These are phyloP conservation scores for Leucophenga maculata DNA, from an alignment of 2,888 invertebrate species.

Conservation along the genomic window DNA sequence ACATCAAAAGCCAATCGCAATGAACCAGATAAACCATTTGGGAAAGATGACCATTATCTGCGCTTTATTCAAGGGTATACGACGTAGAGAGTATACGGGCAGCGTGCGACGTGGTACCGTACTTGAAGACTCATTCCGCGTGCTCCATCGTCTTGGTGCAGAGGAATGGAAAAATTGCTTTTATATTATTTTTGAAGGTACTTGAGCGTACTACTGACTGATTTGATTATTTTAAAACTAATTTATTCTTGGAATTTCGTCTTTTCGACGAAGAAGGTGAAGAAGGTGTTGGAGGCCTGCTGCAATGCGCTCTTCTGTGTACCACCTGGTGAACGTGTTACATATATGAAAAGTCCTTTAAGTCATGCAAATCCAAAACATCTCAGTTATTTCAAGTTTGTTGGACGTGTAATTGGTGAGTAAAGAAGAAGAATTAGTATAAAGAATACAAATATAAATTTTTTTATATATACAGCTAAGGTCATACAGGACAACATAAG, in stretches of 20 bases:
- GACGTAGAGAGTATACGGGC: slow-evolving; percentile 88
- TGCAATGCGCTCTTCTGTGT: slow-evolving; percentile 90
- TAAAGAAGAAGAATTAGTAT: slow-evolving; percentile 26
- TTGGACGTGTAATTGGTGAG: slow-evolving; percentile 89
- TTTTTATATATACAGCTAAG: slow-evolving; percentile 76
- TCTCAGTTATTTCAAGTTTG: slow-evolving; percentile 92
- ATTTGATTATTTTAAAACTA: not conserved
- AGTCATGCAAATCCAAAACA: slow-evolving; percentile 94
- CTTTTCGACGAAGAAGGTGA: slow-evolving; percentile 88
- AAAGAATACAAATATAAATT: not conserved
- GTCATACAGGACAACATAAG: slow-evolving; percentile 94
- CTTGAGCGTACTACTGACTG: not conserved
- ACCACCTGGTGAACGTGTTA: slow-evolving; percentile 92
- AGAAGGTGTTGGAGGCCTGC: slow-evolving; percentile 89
- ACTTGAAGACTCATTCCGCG: slow-evolving; percentile 91
- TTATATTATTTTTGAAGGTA: slow-evolving; percentile 93
- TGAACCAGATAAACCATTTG: slow-evolving; percentile 82
- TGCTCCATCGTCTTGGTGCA: slow-evolving; percentile 84
- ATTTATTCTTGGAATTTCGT: not conserved
- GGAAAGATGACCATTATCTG: no score
- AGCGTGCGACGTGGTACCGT: slow-evolving; percentile 88
- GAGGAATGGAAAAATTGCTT: slow-evolving; percentile 94
- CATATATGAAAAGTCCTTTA: slow-evolving; percentile 92
- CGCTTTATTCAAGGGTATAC: no score
- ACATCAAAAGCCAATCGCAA: no score